Evolutionary conservation across 2,797 vertebrate genomes (phyloP).

Genomic region (Hoplostethus atlanticus): DNA sequence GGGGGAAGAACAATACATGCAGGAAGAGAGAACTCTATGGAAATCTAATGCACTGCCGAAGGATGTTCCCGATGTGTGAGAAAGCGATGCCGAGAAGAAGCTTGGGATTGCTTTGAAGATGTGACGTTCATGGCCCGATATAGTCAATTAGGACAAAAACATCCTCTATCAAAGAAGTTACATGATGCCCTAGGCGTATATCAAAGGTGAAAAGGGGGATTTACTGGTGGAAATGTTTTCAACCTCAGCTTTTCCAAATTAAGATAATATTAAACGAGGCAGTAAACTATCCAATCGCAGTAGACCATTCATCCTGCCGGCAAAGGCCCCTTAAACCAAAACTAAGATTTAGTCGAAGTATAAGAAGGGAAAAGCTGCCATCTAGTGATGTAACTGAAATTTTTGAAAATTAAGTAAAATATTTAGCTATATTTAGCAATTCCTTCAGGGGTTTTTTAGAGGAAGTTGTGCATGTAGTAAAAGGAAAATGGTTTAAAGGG

Average conservation of each 20-base stretch:
- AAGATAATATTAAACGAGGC: too few relatives aligned
- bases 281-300: background rate
- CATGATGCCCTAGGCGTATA: too few relatives aligned
- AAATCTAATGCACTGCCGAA: constrained; percentile 61
- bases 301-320: background rate
- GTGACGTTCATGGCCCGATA: background rate
- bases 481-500: too few relatives aligned
- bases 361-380: constrained; percentile 44
- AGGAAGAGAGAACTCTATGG: constrained; percentile 46
- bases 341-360: background rate
- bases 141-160: background rate
- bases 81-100: constrained; percentile 44
- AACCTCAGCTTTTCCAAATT: too few relatives aligned
- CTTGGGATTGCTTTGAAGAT: constrained; percentile 5
- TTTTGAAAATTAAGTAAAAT: too few relatives aligned
- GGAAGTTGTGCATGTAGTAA: too few relatives aligned
- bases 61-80: constrained; percentile 65
- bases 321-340: background rate
- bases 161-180: too few relatives aligned
- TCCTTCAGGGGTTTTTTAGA: too few relatives aligned
- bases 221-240: too few relatives aligned
- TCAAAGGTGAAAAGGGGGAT: too few relatives aligned
- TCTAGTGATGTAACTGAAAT: constrained; percentile 48
- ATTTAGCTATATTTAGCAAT: too few relatives aligned
- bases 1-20: constrained; percentile 63